Percentiles rank a stretch among this genome's conserved stretches.
Conservation (phyloP, 2,888 invertebrate genomes). For the Ceratothoa steindachneri region DNA sequence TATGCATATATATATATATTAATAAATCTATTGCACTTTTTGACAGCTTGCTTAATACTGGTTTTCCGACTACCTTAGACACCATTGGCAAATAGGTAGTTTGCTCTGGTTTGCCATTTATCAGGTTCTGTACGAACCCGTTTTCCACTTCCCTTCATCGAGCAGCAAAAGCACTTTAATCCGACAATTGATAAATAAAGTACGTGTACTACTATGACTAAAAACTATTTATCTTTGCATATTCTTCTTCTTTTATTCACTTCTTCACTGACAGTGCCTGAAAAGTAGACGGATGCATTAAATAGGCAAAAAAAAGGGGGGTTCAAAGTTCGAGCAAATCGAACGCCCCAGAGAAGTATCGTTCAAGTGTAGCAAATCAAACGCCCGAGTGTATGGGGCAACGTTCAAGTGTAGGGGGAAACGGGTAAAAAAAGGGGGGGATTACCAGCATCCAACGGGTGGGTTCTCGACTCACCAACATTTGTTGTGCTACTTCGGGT, state of each 20-base stretch:
- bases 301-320: too few relatives aligned
- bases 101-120: background rate
- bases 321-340: too few relatives aligned
- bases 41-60: background rate
- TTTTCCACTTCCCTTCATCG: too few relatives aligned
- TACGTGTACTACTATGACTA: background rate
- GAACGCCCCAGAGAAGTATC: too few relatives aligned
- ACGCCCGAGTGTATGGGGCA: too few relatives aligned
- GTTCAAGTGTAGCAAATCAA: too few relatives aligned
- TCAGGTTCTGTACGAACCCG: too few relatives aligned
- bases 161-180: background rate
- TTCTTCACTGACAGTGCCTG: background rate
- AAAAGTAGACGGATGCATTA: too few relatives aligned
- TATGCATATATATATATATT: background rate
- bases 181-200: background rate
- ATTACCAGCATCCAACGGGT: too few relatives aligned
- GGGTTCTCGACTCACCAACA: background rate
- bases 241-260: background rate
- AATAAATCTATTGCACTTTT: background rate
- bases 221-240: background rate
- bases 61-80: background rate
- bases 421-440: too few relatives aligned
- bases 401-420: too few relatives aligned
- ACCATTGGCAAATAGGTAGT: background rate
- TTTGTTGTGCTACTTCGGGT: slow-evolving; percentile 9